Conservation (phyloP, 2,797 vertebrate genomes). For the Cichlasoma orientale region DNA sequence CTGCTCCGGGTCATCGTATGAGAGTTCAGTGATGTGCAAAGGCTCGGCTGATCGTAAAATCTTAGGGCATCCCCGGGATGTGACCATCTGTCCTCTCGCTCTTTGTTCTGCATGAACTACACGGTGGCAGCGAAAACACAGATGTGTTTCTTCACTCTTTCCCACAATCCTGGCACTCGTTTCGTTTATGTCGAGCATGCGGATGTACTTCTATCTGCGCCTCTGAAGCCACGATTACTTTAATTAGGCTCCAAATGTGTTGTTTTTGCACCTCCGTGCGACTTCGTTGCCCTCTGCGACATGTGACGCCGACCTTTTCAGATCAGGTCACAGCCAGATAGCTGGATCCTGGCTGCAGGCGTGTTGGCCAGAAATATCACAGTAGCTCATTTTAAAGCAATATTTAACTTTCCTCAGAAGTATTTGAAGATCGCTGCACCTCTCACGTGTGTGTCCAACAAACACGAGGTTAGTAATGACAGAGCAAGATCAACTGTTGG, state of each 20-base stretch:
- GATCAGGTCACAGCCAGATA: background rate
- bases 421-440: too few relatives aligned
- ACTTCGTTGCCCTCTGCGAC: background rate
- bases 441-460: too few relatives aligned
- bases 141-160: background rate
- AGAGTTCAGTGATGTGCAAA: background rate
- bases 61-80: background rate
- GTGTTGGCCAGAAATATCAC: background rate
- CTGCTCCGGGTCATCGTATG: background rate
- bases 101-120: background rate
- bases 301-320: background rate
- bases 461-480: too few relatives aligned
- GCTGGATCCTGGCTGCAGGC: slow-evolving; percentile 23
- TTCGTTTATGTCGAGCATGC: background rate
- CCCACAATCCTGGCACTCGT: background rate
- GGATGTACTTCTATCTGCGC: background rate
- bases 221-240: background rate
- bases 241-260: background rate
- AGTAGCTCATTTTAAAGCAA: background rate
- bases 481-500: too few relatives aligned
- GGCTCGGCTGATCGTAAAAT: background rate
- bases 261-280: background rate
- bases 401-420: background rate
- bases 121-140: background rate
- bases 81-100: slow-evolving; percentile 29